Base-by-base conservation (phyloP, 2,113 vertebrate species). In the Erythrocercus mccallii region DNA sequence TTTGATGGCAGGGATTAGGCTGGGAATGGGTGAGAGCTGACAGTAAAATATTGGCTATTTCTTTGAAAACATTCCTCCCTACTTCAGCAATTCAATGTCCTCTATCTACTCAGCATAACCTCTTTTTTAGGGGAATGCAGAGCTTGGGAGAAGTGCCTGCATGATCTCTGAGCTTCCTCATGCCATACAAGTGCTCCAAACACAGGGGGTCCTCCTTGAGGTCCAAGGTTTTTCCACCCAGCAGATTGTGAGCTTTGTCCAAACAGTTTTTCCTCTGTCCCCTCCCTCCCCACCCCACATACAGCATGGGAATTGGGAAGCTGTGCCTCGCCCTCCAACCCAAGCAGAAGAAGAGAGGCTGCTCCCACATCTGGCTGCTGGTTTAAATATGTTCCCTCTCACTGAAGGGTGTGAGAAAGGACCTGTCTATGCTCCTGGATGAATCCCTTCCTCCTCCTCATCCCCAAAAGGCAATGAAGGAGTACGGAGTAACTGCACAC, bases 261-360 rank as follows among this genome's bases (percentile, higher is more conserved):
- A 47, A 69, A 53, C 25, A 65, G 8, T 10, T 65, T 85, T 81
- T 72, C 5, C 24, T 50, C 33, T 23, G 5, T 27, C 45, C 31
- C 12, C 40, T 73, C 35, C 60, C 25, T 42, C 45, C 33, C 15
- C 38, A 7, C 18, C 18, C 31, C 0, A 5, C 30, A 24, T 10
- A 54, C 0, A 4, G 22, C 56, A 47, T 6, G 20, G n/a, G 35
- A 88, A 6, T 9, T 73, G 56, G 56, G 60, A 81, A 91, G 77
- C 38, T 0, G 1, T 21, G 53, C 40, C 28, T 2, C 0, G 22
- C 40, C 40, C n/a, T 72, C 28, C 21, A 45, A 31, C 40, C 44
- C 13, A 53, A 73, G 50, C 0, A 2, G 64, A 86, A 74, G 57
- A 48, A 66, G 56, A 81, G 47, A 50, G 44, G n/a, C 53, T 85